phyloP scores from a whole-genome alignment of 2,888 invertebrate genomes.

The Blera fallax region DNA sequence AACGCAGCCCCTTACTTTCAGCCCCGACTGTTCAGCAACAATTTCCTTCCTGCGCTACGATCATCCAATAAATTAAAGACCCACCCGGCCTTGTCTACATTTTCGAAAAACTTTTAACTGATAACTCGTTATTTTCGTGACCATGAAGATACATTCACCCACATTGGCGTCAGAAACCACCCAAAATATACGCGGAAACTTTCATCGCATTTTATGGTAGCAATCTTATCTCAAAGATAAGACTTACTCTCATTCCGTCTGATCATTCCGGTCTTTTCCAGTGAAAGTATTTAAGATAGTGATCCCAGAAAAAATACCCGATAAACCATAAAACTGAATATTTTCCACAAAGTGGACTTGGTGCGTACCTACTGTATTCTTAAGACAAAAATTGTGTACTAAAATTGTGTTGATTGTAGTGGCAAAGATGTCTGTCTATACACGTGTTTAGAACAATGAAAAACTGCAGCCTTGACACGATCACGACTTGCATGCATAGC shows the following conservation, averaged over 20 bases:
- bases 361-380: background rate
- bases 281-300: background rate
- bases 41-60: background rate
- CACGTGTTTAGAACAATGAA: background rate
- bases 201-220: background rate
- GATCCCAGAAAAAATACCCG: background rate
- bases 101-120: background rate
- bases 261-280: background rate
- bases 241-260: background rate
- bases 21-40: background rate
- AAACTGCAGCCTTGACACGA: background rate
- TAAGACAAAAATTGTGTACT: too few species aligned
- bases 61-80: background rate
- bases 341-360: background rate
- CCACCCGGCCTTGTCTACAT: constrained; percentile 25
- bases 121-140: constrained; percentile 6
- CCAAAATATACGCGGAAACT: constrained; percentile 8
- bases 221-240: constrained; percentile 30
- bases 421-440: background rate
- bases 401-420: background rate
- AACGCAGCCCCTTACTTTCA: background rate
- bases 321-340: background rate
- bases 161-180: background rate
- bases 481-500: background rate
- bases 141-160: constrained; percentile 27